Evolutionary conservation across 2,113 vertebrate genomes (phyloP).

Genomic region (Hyperopisus bebe): DNA sequence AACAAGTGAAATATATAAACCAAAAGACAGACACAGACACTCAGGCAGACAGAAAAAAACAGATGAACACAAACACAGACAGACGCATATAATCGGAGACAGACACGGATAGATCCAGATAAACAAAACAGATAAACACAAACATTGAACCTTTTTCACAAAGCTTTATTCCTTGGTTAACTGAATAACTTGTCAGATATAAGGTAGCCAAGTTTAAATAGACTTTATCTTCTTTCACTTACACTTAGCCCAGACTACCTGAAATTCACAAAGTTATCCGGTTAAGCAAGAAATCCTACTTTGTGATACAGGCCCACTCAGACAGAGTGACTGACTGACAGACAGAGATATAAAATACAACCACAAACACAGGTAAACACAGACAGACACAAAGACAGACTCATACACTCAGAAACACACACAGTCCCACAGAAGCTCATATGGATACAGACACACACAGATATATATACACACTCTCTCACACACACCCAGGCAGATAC

Average conservation of each 20-base stretch:
- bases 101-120: not conserved
- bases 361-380: not conserved
- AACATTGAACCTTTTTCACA: not conserved
- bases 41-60: not conserved
- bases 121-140: not conserved
- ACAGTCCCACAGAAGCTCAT: not conserved
- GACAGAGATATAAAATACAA: not conserved
- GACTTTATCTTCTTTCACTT: not conserved
- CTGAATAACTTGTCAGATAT: not conserved
- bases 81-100: conserved; percentile 1
- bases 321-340: not conserved
- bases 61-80: conserved; percentile 18
- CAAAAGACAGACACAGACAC: conserved; percentile 1
- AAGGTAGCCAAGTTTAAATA: not conserved
- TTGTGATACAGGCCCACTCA: not conserved
- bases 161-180: not conserved
- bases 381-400: not conserved
- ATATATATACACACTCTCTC: not conserved
- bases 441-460: not conserved
- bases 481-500: not conserved
- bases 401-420: not conserved
- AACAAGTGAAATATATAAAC: no score
- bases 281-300: not conserved
- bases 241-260: not conserved
- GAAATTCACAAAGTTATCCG: not conserved